These are phyloP conservation scores for Melanostoma mellinum DNA, from an alignment of 2,888 invertebrate species.

Conservation along the genomic window DNA sequence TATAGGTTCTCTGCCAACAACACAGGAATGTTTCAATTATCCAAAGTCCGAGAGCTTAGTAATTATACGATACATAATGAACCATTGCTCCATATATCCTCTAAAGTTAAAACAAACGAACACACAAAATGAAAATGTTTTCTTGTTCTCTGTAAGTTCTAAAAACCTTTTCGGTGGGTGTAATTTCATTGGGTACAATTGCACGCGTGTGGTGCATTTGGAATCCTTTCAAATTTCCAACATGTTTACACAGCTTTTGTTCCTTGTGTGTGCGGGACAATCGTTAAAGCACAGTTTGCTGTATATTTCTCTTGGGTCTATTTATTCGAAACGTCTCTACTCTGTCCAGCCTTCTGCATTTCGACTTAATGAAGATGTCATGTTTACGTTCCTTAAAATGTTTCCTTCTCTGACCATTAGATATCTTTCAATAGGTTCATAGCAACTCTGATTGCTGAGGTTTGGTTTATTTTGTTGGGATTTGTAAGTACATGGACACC, in stretches of 20 bases:
- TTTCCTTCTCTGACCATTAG: too few relatives aligned
- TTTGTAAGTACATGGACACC: background rate
- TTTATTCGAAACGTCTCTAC: too few relatives aligned
- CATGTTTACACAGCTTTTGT: background rate
- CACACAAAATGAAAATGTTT: conserved; percentile 4
- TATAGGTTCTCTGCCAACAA: conserved; percentile 19
- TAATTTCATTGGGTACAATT: conserved; percentile 13
- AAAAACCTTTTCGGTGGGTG: conserved; percentile 19
- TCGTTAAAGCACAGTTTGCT: background rate
- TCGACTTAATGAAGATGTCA: background rate
- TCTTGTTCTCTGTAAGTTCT: conserved; percentile 22
- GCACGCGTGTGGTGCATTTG: background rate
- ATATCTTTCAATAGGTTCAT: background rate
- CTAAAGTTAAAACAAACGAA: background rate
- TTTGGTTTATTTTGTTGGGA: conserved; percentile 26
- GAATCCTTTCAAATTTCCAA: background rate
- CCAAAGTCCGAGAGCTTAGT: conserved; percentile 37
- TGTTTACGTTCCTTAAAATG: conserved; percentile 20
- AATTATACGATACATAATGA: conserved; percentile 49
- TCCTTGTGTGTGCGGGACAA: background rate
- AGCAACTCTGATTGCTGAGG: conserved; percentile 32
- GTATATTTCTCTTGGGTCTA: background rate
- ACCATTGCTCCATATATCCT: conserved; percentile 27
- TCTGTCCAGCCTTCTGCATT: too few relatives aligned
- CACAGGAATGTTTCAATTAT: conserved; percentile 54